Evolutionary conservation across 2,797 vertebrate species (phyloP).

Genomic region (Microcaecilia unicolor): DNA sequence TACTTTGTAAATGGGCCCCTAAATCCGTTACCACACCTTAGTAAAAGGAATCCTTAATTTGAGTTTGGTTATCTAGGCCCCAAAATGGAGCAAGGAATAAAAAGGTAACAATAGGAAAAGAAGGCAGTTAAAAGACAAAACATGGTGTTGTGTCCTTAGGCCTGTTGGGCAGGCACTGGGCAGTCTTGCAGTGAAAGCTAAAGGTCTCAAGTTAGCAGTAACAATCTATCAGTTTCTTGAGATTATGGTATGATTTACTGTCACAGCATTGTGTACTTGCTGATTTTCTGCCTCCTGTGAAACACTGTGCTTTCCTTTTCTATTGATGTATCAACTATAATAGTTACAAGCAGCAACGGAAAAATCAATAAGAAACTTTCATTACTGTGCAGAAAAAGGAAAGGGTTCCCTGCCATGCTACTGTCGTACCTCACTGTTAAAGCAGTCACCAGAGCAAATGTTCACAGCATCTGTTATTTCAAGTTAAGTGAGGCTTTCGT

Average conservation of each 20-base stretch:
- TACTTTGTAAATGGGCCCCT: too few relatives aligned
- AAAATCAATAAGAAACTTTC: conserved; percentile 97
- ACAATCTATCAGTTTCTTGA: conserved; percentile 78
- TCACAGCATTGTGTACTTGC: conserved; percentile 58
- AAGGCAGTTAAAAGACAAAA: conserved; percentile 33
- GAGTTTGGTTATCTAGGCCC: too few relatives aligned
- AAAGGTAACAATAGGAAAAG: too few relatives aligned
- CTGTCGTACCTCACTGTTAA: conserved; percentile 25
- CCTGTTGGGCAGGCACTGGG: conserved; percentile 56
- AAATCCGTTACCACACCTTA: too few relatives aligned
- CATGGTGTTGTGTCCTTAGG: conserved; percentile 48
- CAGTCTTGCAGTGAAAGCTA: conserved; percentile 59
- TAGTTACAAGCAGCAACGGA: conserved; percentile 97
- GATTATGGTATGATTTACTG: conserved; percentile 89
- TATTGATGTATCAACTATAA: conserved; percentile 99
- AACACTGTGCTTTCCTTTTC: conserved; percentile 92
- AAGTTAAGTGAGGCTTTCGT: conserved; percentile 27
- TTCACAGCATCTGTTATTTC: conserved; percentile 16
- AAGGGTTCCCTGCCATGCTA: conserved; percentile 28
- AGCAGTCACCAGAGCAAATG: conserved; percentile 14
- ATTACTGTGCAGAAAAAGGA: conserved; percentile 74
- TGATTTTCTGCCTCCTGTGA: conserved; percentile 84
- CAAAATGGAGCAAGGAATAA: too few relatives aligned
- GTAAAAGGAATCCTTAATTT: too few relatives aligned
- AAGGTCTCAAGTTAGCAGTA: conserved; percentile 76